Conservation (phyloP, 2,797 vertebrate species). For the Rhabdophis nuchalis region DNA sequence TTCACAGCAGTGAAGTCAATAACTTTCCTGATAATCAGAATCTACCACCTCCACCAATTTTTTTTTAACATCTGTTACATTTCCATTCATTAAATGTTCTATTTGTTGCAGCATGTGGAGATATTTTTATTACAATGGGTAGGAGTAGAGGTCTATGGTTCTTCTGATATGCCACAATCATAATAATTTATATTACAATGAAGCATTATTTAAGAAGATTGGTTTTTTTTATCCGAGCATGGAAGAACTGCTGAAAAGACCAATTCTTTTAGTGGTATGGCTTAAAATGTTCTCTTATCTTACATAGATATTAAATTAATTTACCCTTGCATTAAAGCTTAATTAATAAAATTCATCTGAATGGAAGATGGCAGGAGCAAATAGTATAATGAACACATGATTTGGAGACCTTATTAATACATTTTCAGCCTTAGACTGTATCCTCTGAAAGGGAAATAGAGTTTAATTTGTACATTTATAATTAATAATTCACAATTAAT, state of each 20-base stretch:
- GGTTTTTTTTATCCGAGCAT: background rate
- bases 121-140: background rate
- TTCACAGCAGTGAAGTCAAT: background rate
- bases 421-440: background rate
- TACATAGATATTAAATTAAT: background rate
- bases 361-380: background rate
- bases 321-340: background rate
- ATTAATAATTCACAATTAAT: conserved; percentile 18
- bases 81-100: background rate
- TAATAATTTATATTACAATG: background rate
- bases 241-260: background rate
- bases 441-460: rapidly evolving
- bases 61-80: background rate
- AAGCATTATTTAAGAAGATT: background rate
- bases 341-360: background rate
- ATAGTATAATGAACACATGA: background rate
- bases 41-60: background rate
- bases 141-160: background rate
- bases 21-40: background rate
- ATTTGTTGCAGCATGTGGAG: background rate
- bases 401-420: background rate
- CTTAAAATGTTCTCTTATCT: background rate
- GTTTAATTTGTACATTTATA: background rate
- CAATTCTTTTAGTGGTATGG: background rate
- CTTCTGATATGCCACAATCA: background rate